These are phyloP conservation scores for Patella pellucida DNA, from an alignment of 2,888 invertebrate genomes.

Conservation along the genomic window DNA sequence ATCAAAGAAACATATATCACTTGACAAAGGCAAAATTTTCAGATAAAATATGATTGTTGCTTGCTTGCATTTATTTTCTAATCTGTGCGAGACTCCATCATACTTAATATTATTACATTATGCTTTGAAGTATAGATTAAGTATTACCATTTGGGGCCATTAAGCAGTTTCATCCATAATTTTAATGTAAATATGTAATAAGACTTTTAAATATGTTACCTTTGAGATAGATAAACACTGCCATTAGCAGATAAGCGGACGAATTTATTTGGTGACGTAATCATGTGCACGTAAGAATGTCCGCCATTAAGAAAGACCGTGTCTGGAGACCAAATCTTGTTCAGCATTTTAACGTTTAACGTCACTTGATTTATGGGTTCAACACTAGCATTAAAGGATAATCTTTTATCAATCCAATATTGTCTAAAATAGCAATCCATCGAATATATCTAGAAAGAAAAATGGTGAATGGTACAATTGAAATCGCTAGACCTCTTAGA, in stretches of 20 bases:
- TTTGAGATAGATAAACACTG: constrained; percentile 92
- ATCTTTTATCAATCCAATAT: constrained; percentile 51
- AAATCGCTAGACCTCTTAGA: too few species aligned
- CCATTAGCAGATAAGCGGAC: constrained; percentile 90
- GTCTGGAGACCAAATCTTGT: constrained; percentile 66
- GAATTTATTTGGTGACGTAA: constrained; percentile 94
- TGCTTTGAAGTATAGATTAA: too few species aligned
- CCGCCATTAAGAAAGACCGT: constrained; percentile 90
- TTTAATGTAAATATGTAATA: too few species aligned
- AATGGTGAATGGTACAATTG: background rate
- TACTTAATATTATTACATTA: too few species aligned
- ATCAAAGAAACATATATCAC: background rate
- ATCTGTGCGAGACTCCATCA: too few species aligned
- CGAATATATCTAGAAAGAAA: constrained; percentile 41
- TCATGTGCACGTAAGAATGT: constrained; percentile 93
- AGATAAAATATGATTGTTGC: background rate
- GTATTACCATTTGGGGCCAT: too few species aligned
- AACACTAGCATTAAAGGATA: constrained; percentile 48
- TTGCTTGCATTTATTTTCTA: background rate
- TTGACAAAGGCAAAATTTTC: background rate
- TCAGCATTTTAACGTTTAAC: constrained; percentile 59
- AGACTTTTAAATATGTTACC: constrained; percentile 74
- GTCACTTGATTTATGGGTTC: constrained; percentile 47
- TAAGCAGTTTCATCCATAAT: too few species aligned
- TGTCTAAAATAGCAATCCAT: constrained; percentile 61